Conservation (phyloP, 1,140 invertebrate species). For the Homalodisca vitripennis region DNA sequence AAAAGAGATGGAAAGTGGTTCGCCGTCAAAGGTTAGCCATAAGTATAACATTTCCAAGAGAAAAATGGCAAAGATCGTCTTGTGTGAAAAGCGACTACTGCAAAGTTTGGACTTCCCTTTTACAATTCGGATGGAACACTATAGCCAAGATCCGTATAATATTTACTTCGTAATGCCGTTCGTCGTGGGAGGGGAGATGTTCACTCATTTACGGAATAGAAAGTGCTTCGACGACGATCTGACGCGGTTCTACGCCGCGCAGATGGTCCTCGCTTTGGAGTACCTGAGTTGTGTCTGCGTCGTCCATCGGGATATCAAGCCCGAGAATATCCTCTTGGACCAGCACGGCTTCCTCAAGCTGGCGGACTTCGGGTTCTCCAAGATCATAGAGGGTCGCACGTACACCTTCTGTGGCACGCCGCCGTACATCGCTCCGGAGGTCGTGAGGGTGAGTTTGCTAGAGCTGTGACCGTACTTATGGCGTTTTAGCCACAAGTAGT, state of each 20-base stretch:
- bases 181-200: conserved; percentile 81
- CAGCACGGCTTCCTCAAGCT: conserved; percentile 66
- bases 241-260: conserved; percentile 88
- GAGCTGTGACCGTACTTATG: too few species aligned
- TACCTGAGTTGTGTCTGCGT: conserved; percentile 90
- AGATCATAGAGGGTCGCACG: conserved; percentile 52
- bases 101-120: conserved; percentile 80
- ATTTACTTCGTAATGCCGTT: conserved; percentile 85
- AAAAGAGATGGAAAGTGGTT: conserved; percentile 57
- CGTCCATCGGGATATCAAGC: conserved; percentile 93
- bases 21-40: conserved; percentile 90
- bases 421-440: conserved; percentile 93
- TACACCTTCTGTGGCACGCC: conserved; percentile 96
- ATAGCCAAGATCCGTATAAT: conserved; percentile 84
- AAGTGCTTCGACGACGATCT: conserved; percentile 78
- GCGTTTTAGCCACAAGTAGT: too few species aligned
- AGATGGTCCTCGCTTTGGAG: conserved; percentile 89
- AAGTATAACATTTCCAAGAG: conserved; percentile 83
- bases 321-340: conserved; percentile 93
- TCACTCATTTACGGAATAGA: conserved; percentile 67
- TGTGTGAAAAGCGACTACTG: conserved; percentile 84
- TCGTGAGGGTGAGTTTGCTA: too few species aligned
- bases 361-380: conserved; percentile 39
- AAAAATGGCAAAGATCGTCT: conserved; percentile 83
- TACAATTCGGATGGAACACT: conserved; percentile 76